These are phyloP conservation scores for Tipula lateralis DNA, from an alignment of 2,888 invertebrate species.

Conservation along the genomic window DNA sequence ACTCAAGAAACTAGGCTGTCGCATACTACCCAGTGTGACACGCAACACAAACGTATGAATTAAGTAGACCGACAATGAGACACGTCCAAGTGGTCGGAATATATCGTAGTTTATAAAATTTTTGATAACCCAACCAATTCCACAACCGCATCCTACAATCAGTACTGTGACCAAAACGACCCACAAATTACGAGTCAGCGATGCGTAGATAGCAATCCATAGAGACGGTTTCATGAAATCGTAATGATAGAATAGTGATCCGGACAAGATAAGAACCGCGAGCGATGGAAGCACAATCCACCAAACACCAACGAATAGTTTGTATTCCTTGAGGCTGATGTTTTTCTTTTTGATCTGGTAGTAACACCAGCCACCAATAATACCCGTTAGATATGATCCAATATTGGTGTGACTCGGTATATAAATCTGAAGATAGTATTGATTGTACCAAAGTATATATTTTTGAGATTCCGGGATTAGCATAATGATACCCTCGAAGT, in stretches of 20 bases:
- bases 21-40: not conserved
- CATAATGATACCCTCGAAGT: conserved; percentile 3
- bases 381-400: conserved; percentile 48
- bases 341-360: conserved; percentile 37
- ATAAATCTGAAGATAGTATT: conserved; percentile 46
- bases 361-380: conserved; percentile 48
- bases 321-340: not conserved
- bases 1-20: not conserved
- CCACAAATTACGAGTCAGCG: conserved; percentile 30
- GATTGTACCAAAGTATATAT: not conserved
- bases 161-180: conserved; percentile 28
- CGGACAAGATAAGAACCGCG: conserved; percentile 24
- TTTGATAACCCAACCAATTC: conserved; percentile 30
- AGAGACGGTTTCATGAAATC: conserved; percentile 32
- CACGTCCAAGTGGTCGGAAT: not conserved
- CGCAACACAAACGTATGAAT: conserved; percentile 26
- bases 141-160: conserved; percentile 30
- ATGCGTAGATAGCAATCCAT: conserved; percentile 32
- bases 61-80: conserved; percentile 7
- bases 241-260: conserved; percentile 31
- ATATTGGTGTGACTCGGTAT: conserved; percentile 50
- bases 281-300: conserved; percentile 27
- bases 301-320: not conserved
- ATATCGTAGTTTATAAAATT: not conserved
- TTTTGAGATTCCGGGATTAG: not conserved